Evolutionary conservation across 2,888 invertebrate genomes (phyloP).

Genomic region (Mechanitis messenoides): DNA sequence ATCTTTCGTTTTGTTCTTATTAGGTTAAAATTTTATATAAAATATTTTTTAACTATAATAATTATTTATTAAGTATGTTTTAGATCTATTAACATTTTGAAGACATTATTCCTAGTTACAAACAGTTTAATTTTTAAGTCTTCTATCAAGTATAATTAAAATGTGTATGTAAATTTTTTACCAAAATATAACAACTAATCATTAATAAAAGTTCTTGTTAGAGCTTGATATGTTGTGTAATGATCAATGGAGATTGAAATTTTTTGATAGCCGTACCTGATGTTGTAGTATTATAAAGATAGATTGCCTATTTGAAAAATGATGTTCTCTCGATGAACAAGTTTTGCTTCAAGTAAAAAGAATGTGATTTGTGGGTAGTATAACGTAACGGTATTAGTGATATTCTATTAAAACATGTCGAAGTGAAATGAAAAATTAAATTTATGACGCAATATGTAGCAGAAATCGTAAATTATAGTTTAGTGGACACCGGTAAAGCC

Average conservation of each 20-base stretch:
- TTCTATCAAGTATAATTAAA: too few relatives aligned
- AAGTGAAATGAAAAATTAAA: conserved; percentile 5
- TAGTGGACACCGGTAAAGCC: conserved; percentile 58
- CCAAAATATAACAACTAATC: conserved; percentile 41
- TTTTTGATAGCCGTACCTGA: conserved; percentile 29
- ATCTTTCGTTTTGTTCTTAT: neutral
- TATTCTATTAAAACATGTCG: conserved; percentile 3
- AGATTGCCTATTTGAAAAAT: conserved; percentile 15
- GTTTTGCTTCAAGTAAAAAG: conserved; percentile 14
- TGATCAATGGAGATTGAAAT: conserved; percentile 37
- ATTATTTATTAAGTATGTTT: too few relatives aligned
- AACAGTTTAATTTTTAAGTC: too few relatives aligned
- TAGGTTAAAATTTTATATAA: neutral
- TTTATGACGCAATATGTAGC: conserved; percentile 10
- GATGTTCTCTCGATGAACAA: conserved; percentile 10
- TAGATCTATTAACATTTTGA: too few relatives aligned
- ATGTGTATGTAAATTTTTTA: conserved; percentile 41
- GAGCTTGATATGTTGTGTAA: conserved; percentile 44
- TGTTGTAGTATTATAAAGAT: conserved; percentile 24
- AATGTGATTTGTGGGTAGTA: conserved; percentile 9
- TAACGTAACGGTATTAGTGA: conserved; percentile 1
- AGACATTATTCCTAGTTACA: too few relatives aligned
- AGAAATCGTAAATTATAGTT: conserved; percentile 38
- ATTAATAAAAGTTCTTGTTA: conserved; percentile 44
- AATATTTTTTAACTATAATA: neutral